phyloP scores from a whole-genome alignment of 53 echinoderm and acorn worm genomes.

The Zoroaster sp. region DNA sequence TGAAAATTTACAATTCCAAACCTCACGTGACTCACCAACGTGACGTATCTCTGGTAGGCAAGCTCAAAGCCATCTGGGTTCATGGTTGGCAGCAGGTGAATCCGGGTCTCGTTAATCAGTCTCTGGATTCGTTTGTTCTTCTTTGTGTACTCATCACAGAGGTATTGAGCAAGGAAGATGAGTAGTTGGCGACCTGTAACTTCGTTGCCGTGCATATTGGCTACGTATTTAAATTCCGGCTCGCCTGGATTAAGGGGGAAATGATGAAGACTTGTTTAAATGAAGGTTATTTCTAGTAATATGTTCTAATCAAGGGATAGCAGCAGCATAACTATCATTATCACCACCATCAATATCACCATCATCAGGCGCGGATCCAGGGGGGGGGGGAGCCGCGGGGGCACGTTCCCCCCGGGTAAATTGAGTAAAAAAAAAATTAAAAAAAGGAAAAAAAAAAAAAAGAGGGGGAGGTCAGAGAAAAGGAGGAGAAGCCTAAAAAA shows the following conservation, averaged over 20 bases:
- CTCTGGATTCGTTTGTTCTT: constrained; percentile 70
- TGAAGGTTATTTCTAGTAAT: neutral
- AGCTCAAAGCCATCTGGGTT: constrained; percentile 93
- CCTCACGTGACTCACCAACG: constrained; percentile 69
- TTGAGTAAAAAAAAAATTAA: no score
- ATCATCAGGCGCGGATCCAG: no score
- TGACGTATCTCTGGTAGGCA: constrained; percentile 59
- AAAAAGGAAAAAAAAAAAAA: no score
- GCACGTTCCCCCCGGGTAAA: no score
- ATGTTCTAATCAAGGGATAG: no score
- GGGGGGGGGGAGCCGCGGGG: no score
- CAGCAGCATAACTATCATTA: no score
- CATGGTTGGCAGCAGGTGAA: constrained; percentile 91
- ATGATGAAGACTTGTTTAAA: neutral
- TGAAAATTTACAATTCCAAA: no score
- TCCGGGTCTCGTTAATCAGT: constrained; percentile 77
- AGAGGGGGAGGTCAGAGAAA: no score
- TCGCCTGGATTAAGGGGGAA: constrained; percentile 65
- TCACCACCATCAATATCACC: no score
- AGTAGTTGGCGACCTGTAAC: constrained; percentile 82
- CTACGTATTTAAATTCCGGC: constrained; percentile 96
- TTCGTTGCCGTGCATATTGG: constrained; percentile 99
- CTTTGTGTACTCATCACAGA: constrained; percentile 80
- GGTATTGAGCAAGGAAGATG: constrained; percentile 72
- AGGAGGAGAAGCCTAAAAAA: no score